Evolutionary conservation across 2,888 invertebrate genomes (phyloP), one percentile per base, ranked within the genome.

Genomic region (Taenaris catops): DNA sequence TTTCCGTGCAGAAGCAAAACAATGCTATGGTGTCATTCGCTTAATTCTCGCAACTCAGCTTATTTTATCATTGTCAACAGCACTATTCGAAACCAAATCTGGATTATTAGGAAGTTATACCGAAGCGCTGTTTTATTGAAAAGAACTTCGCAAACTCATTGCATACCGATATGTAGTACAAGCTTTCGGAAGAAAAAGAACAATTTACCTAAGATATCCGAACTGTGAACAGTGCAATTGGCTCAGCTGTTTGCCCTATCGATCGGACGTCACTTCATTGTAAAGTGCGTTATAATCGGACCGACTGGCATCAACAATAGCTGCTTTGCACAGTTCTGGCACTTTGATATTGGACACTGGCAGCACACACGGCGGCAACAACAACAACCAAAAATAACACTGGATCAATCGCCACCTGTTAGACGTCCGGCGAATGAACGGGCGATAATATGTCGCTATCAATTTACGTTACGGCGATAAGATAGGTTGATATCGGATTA

Each of bases 231-330:
- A 65, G 55, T 65, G 55, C 63, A 66, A 64, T 63, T 55, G 54
- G 56, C 63, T 68, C 76, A 78, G 78, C 74, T 75, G 78, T 72
- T 71, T 44, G 28, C 18, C 41, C 53, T 70, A 80, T 80, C 67
- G 80, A 80, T 76, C 72, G 62, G 53, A 46, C 47, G 53, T 56
- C 55, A 58, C 53, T 63, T 55, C 50, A 58, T 52, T 49, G 46
- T 50, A 49, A 47, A 49, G 49, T 52, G 42, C 49, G 46, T 50
- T 47, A 51, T 41, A 47, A 32, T 47, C 44, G 49, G 51, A 46
- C 39, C 49, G 42, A 51, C 40, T 35, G 42, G 47, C 44, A 55
- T 56, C 56, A 51, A 57, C 60, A 59, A 61, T 53, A 59, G 51
- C 58, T 36, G 56, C 67, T 63, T n/a, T 69, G 70, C 64, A 63